Evolutionary conservation across 2,113 vertebrate species (phyloP).

Genomic region (Nycticorax nycticorax): DNA sequence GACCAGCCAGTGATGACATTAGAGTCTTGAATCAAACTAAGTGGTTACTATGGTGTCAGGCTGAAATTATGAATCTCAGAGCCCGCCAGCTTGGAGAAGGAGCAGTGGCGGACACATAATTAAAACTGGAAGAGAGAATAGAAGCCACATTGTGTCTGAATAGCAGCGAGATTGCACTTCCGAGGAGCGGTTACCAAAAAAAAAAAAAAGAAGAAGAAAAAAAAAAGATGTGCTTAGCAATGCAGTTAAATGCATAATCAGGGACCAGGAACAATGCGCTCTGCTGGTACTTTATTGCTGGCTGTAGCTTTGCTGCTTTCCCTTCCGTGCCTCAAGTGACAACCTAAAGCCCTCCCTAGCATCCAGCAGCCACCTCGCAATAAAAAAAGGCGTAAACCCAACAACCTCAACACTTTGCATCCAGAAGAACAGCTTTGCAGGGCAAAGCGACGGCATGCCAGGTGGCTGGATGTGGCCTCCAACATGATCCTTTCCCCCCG

Average conservation of each 20-base stretch:
- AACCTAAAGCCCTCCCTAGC: neutral
- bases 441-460: neutral
- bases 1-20: constrained; percentile 74
- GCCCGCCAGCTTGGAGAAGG: constrained; percentile 67
- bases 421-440: neutral
- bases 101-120: constrained; percentile 66
- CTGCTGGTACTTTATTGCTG: constrained; percentile 55
- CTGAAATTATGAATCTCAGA: constrained; percentile 78
- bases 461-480: neutral
- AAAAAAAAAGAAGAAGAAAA: neutral
- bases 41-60: constrained; percentile 81
- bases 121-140: constrained; percentile 68
- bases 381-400: neutral
- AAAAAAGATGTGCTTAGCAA: constrained; percentile 56
- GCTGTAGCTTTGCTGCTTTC: neutral
- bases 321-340: neutral
- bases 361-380: neutral
- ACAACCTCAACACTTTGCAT: neutral
- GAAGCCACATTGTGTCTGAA: constrained; percentile 70
- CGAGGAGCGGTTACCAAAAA: neutral
- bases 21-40: constrained; percentile 78
- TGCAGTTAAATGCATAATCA: constrained; percentile 52
- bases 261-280: constrained; percentile 25
- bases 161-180: constrained; percentile 66
- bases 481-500: neutral